Conservation (phyloP, 2,888 invertebrate genomes). For the Mechanitis messenoides region DNA sequence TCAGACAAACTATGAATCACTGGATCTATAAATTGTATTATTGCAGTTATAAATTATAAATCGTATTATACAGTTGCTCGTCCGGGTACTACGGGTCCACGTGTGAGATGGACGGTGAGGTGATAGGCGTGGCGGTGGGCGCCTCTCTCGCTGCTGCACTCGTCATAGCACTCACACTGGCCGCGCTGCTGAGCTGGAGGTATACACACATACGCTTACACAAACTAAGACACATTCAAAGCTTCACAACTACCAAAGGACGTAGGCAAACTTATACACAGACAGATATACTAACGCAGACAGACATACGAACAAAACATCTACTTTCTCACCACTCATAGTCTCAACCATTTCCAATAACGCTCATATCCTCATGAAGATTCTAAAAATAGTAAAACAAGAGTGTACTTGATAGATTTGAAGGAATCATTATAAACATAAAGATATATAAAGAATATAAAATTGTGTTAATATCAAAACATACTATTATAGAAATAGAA, state of each 20-base stretch:
- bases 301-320: not conserved
- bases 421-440: no score
- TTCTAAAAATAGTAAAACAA: no score
- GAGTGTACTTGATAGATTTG: no score
- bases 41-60: no score
- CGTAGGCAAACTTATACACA: not conserved
- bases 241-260: not conserved
- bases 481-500: no score
- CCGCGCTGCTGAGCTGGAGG: slow-evolving; percentile 95
- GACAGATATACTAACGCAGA: not conserved
- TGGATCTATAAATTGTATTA: slow-evolving; percentile 24
- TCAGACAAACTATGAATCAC: not conserved
- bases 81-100: slow-evolving; percentile 91
- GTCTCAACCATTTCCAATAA: no score
- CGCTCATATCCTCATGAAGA: no score
- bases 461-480: no score
- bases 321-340: no score
- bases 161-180: slow-evolving; percentile 90
- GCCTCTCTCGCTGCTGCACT: slow-evolving; percentile 92
- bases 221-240: not conserved
- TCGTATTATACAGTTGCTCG: slow-evolving; percentile 77
- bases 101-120: slow-evolving; percentile 95
- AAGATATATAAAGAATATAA: no score
- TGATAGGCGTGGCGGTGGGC: slow-evolving; percentile 92
- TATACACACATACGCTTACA: slow-evolving; percentile 38